These are phyloP conservation scores for Sphaerodactylus townsendi DNA, from an alignment of 2,113 vertebrate genomes.

Conservation along the genomic window DNA sequence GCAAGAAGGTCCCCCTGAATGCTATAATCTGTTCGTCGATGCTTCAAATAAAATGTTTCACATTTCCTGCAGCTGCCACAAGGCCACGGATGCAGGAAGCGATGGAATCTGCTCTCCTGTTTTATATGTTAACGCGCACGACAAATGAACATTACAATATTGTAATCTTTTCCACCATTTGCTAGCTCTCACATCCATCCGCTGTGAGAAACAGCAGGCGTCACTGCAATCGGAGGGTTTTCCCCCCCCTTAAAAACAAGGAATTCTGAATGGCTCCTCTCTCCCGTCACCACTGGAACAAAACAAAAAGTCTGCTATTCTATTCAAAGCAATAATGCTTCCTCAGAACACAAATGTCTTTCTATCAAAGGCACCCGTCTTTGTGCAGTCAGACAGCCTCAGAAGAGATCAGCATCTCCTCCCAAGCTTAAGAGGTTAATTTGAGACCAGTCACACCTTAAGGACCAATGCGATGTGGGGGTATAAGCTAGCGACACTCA, in stretches of 20 bases:
- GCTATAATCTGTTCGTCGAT: rapidly evolving
- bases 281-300: not conserved
- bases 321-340: conserved; percentile 29
- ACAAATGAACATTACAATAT: conserved; percentile 15
- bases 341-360: not conserved
- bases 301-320: not conserved
- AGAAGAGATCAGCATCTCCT: too few species aligned
- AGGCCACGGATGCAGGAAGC: not conserved
- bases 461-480: too few species aligned
- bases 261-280: not conserved
- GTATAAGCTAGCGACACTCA: too few species aligned
- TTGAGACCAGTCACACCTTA: too few species aligned
- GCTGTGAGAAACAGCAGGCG: conserved; percentile 14
- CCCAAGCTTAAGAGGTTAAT: too few species aligned
- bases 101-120: not conserved
- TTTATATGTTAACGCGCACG: not conserved
- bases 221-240: not conserved
- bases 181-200: conserved; percentile 21
- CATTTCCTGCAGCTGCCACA: not conserved
- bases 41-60: rapidly evolving
- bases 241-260: not conserved
- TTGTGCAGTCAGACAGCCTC: too few species aligned
- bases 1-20: not conserved
- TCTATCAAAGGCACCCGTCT: not conserved
- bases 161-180: conserved; percentile 1